Base-by-base conservation (phyloP, 2,113 vertebrate genomes). In the Malaclemys terrapin region DNA sequence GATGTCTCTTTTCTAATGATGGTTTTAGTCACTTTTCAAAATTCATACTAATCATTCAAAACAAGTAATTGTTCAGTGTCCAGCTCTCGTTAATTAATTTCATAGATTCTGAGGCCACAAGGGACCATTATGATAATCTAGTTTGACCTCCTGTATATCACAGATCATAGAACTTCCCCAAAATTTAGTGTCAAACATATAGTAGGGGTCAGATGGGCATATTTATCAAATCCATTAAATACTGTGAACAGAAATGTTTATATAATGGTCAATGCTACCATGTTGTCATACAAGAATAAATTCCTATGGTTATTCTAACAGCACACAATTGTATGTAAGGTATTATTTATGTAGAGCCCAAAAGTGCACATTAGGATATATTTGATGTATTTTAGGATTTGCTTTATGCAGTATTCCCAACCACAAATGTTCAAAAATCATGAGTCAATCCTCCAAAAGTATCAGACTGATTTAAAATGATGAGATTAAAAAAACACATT, bases 381-480 rank as follows among this genome's bases (percentile, higher is more conserved):
- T 2, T 76, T 42, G 3, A 52, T 62, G 8, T 83, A 45, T 29
- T 89, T 90, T 11, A 78, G 62, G 80, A 72, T 8, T 25, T 57
- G 25, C 56, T 57, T 57, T 57, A 57, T 25, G 56, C 56, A 49
- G 19, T 93, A 10, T 90, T 94, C 93, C 91, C 31, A 14, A 81
- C 54, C 84, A 52, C 42, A 85, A 72, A 89, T 85, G 42, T 52
- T 93, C 25, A 4, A 29, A 93, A 94, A 90, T 93, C 88, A 89
- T 93, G 53, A 84, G 25, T 11, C 89, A 80, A 84, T 87, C 42
- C 16, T 3, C 3, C 22, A 80, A 53, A 57, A 31, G 94, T 92
- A 3, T 0, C 0, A 54, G 22, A 85, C 1, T 3, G 31, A 59
- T 25, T 87, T 89, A 54, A 89, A 94, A 81, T 10, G 6, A 75